Evolutionary conservation across 1,140 invertebrate genomes (phyloP).

Genomic region (Leptopilina clavipes): DNA sequence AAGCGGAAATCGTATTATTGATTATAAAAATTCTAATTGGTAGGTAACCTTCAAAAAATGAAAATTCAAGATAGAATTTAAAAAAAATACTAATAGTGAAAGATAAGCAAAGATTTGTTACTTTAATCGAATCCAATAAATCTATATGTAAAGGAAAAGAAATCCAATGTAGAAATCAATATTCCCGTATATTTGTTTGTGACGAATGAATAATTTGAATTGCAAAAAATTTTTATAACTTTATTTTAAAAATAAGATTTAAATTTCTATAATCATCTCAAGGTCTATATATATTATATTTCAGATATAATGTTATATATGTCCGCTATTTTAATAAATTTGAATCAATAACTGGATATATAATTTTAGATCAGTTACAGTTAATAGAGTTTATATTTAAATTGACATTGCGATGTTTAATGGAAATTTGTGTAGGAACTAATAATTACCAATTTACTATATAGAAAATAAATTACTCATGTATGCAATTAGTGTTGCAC

Average conservation of each 20-base stretch:
- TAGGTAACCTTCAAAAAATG: not conserved
- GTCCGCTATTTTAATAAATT: no score
- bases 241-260: no score
- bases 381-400: not conserved
- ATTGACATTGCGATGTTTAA: not conserved
- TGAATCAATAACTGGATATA: not conserved
- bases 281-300: not conserved
- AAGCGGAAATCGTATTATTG: no score
- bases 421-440: constrained; percentile 9
- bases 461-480: constrained; percentile 3
- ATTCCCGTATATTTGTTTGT: not conserved
- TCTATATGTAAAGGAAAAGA: not conserved
- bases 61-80: not conserved
- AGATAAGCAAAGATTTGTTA: not conserved
- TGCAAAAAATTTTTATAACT: not conserved
- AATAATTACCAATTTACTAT: constrained; percentile 19
- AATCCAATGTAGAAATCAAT: not conserved
- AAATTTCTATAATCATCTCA: not conserved
- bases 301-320: no score
- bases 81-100: not conserved
- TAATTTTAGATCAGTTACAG: not conserved
- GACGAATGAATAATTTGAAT: not conserved
- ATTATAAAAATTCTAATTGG: no score
- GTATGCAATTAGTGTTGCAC: constrained; percentile 27
- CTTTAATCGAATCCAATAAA: not conserved